Base-by-base conservation (phyloP, 1,140 invertebrate species). In the Apis dorsata region DNA sequence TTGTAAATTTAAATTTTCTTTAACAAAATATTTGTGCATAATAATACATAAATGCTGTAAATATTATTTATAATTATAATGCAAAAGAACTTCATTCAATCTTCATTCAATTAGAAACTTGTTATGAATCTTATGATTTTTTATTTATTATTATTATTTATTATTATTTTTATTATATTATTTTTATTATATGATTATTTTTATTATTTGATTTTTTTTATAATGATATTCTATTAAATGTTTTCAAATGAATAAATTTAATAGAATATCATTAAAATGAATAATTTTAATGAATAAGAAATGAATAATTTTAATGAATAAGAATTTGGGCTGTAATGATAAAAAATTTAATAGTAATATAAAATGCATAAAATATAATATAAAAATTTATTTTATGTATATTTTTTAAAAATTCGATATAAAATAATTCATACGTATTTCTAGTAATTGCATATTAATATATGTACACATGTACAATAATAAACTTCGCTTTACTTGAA, bases 371-470 rank as follows among this genome's bases (percentile, higher is more conserved):
- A 24, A 24, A 53, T 73, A 55, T 13, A 11, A 62, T 82, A 82
- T 2, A 82, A 81, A 77, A 82, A 44, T 77, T 77, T 76, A 81
- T 82, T 81, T 11, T 65, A 8, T 53, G 28, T 28, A 24, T 66
- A 28, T 12, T 44, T 12, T 34, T 21, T 62, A 49, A 19, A 70
- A 82, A 34, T 55, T 44, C 4, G 28, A 28, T 68, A 21, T 77
- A 82, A 69, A 82, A 66, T 21, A 49, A 17, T 77, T 28, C 13
- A 11, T 44, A 69, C 24, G n/a, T 19, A 0, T 53, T 4, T 53
- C 11, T 62, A 34, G 9, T 62, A 79, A 62, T 0, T 24, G 59
- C 55, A 13, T 17, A 17, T 57, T 7, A 51, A 17, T 51, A 60
- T 11, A 1, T 5, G 28, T 34, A 5, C 24, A 10, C 21, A 34